phyloP scores from a whole-genome alignment of 2,888 invertebrate genomes.

The Charanyca ferruginea region DNA sequence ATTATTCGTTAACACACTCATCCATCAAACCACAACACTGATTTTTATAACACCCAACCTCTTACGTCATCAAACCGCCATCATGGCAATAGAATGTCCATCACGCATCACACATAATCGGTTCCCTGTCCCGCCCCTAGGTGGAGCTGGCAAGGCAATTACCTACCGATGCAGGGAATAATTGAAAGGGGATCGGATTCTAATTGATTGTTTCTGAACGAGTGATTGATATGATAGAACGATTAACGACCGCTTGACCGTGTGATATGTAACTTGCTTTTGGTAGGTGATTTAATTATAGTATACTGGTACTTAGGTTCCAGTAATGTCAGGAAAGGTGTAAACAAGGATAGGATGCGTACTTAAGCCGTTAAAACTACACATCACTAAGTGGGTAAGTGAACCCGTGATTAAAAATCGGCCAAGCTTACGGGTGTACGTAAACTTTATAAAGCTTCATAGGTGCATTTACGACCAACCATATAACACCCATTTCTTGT shows the following conservation, averaged over 20 bases:
- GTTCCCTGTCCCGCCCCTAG: constrained; percentile 68
- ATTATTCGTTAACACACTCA: constrained; percentile 45
- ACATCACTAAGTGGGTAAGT: too few relatives aligned
- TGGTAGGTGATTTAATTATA: constrained; percentile 8
- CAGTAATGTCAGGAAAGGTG: too few relatives aligned
- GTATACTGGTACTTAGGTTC: neutral
- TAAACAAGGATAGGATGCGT: too few relatives aligned
- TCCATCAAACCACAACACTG: constrained; percentile 45
- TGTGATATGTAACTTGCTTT: constrained; percentile 40
- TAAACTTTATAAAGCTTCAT: constrained; percentile 14
- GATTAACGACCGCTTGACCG: constrained; percentile 72
- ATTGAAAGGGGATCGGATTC: constrained; percentile 88
- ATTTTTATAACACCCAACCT: constrained; percentile 27
- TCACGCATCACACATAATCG: constrained; percentile 62
- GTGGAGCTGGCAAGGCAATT: constrained; percentile 80
- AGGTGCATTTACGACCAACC: constrained; percentile 29
- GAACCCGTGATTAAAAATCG: constrained; percentile 1
- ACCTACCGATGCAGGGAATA: constrained; percentile 82
- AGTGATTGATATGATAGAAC: constrained; percentile 86
- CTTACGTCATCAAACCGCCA: constrained; percentile 59
- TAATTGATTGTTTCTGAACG: constrained; percentile 89
- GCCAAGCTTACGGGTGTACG: neutral
- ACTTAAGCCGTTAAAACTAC: neutral
- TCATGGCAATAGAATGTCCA: constrained; percentile 63
- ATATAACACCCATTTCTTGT: constrained; percentile 30